These are phyloP conservation scores for Archaeoteleia sp. DNA, from an alignment of 2,888 invertebrate species.

Conservation along the genomic window DNA sequence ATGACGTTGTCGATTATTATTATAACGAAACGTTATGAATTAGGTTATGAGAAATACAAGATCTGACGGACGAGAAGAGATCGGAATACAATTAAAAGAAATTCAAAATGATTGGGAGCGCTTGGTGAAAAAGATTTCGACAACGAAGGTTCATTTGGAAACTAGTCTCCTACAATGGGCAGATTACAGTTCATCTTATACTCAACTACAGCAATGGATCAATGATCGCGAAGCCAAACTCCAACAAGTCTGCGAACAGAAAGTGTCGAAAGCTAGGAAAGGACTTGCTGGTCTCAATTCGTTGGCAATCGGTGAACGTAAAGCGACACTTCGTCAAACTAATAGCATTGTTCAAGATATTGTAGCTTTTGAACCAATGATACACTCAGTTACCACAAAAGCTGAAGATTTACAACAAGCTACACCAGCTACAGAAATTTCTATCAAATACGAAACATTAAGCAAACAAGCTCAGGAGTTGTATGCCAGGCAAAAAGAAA, in stretches of 20 bases:
- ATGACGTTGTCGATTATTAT: too few species aligned
- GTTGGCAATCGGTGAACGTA: constrained; percentile 88
- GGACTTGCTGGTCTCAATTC: constrained; percentile 87
- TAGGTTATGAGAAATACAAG: constrained; percentile 70
- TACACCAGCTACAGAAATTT: constrained; percentile 93
- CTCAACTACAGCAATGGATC: constrained; percentile 95
- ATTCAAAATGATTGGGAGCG: constrained; percentile 95
- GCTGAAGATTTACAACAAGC: constrained; percentile 94
- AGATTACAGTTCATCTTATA: constrained; percentile 94
- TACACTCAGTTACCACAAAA: constrained; percentile 94
- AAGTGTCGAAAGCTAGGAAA: constrained; percentile 86
- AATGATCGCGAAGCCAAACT: constrained; percentile 93
- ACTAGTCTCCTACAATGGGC: constrained; percentile 95
- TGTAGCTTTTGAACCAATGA: constrained; percentile 97
- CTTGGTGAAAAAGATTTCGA: constrained; percentile 92
- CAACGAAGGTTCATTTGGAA: constrained; percentile 92
- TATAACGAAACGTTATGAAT: too few species aligned
- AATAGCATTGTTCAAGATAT: constrained; percentile 97
- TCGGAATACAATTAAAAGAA: constrained; percentile 90
- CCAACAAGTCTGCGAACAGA: constrained; percentile 91
- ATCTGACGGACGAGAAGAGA: constrained; percentile 91
- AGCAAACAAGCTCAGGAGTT: constrained; percentile 93
- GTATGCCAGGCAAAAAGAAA: constrained; percentile 91
- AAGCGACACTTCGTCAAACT: constrained; percentile 91
- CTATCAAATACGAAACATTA: constrained; percentile 91